A percentile compares a stretch with the other conserved stretches of the same genome.
These are phyloP conservation scores for Trichechus manatus DNA, from an alignment of 2,113 vertebrate species.

Conservation along the genomic window DNA sequence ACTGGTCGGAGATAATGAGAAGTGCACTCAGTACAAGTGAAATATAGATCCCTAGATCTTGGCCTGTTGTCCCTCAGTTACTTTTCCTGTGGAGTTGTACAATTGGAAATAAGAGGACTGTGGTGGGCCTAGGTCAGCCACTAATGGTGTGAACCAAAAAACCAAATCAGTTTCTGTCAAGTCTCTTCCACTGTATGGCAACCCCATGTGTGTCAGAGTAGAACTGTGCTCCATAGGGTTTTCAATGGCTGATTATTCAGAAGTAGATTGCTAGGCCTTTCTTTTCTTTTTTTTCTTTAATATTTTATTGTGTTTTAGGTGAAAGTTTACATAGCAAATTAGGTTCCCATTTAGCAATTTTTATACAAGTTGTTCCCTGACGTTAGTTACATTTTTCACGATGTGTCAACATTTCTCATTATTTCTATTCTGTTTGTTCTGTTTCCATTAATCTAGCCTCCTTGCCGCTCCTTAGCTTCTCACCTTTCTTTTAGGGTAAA, in stretches of 20 bases:
- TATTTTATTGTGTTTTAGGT: too few species aligned
- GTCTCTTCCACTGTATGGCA: background rate
- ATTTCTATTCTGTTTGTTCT: too few species aligned
- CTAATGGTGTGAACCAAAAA: background rate
- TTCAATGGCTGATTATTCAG: background rate
- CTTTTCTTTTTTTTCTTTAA: background rate
- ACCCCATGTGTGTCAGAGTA: background rate
- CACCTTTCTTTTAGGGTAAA: too few species aligned
- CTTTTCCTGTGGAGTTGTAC: background rate
- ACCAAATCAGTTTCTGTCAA: background rate
- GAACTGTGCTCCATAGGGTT: background rate
- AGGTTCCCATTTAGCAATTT: too few species aligned
- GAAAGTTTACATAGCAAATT: too few species aligned
- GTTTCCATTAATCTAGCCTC: too few species aligned
- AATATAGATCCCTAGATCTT: background rate
- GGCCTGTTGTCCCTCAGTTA: background rate
- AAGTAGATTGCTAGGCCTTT: background rate
- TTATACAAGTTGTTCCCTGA: too few species aligned
- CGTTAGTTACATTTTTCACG: too few species aligned
- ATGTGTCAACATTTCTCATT: too few species aligned
- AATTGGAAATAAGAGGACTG: background rate
- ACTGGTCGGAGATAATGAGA: background rate
- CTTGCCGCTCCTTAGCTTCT: too few species aligned
- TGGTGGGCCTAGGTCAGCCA: background rate
- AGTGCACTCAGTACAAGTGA: background rate